Evolutionary conservation across 1,140 invertebrate genomes (phyloP), one percentile per base, ranked within the genome.

Genomic region (Brachionus angularis): DNA sequence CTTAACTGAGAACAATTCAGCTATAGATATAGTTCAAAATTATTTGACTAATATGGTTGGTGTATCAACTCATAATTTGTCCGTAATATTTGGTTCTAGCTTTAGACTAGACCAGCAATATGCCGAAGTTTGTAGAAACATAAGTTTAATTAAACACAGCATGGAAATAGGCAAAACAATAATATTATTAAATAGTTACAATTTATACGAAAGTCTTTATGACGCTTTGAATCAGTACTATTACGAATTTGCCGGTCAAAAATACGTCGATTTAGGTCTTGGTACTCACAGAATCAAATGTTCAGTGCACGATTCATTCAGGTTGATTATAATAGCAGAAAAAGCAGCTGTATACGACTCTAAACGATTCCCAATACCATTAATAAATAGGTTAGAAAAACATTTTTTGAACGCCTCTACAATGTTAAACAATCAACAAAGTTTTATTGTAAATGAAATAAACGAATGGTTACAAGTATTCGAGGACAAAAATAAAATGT

Each of bases 151-250:
- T 50, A 80, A 80, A 58, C 75, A 78, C 10, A 79, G 78, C 70
- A 80, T 80, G 79, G 78, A 79, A 72, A 79, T 75, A 0, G 79
- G 79, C 12, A 76, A 75, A 31, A 79, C 79, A 0, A 76, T 80
- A 10, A 74, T 80, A 10, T 71, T 80, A 2, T 72, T 80, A 29
- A 80, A 80, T 73, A 71, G 78, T 52, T 78, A 79, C 47, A 78
- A 78, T 62, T 72, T 80, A 33, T 80, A 80, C 62, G 79, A 80
- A 52, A 78, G 76, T 73, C 72, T 80, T 7, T 80, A 80, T 71
- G 78, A 80, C 74, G 78, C 78, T 12, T 74, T 80, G 5, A 80
- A 80, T 73, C 74, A 79, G 75, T 80, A 80, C 67, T 80, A 79
- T 74, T 76, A 77, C 10, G 72, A 74, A 67, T 74, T 77, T 52